Conservation (phyloP, 2,797 vertebrate species). For the Octomys mimax region DNA sequence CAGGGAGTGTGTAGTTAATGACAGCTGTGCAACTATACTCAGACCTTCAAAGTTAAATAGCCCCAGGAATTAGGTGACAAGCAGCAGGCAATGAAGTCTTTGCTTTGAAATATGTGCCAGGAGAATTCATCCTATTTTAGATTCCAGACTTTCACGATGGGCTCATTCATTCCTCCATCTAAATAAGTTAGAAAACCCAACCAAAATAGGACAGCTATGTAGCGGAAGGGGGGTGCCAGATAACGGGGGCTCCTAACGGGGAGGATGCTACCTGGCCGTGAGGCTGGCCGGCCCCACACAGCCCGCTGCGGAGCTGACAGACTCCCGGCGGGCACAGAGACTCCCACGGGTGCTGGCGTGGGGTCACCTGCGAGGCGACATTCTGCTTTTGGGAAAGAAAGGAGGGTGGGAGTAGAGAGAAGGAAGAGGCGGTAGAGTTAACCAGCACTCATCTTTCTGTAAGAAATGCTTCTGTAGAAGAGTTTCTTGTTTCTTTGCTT, state of each 20-base stretch:
- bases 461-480: neutral
- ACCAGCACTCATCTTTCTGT: neutral
- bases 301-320: constrained; percentile 89
- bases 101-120: constrained; percentile 90
- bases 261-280: neutral
- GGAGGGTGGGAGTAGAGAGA: neutral
- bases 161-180: neutral
- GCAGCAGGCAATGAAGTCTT: constrained; percentile 91
- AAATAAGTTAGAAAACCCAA: neutral
- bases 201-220: neutral
- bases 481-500: constrained; percentile 3
- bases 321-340: constrained; percentile 85
- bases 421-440: neutral
- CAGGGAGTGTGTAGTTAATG: constrained; percentile 94
- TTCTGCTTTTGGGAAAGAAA: neutral
- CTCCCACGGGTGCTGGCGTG: neutral
- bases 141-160: neutral
- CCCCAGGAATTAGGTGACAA: constrained; percentile 91
- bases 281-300: constrained; percentile 85
- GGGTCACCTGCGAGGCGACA: neutral
- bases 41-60: constrained; percentile 88
- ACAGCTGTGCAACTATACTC: constrained; percentile 96
- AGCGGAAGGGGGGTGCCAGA: neutral
- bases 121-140: constrained; percentile 57
- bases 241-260: neutral